Evolutionary conservation across 1,140 invertebrate genomes (phyloP).

Genomic region (Macrobrachium rosenbergii): DNA sequence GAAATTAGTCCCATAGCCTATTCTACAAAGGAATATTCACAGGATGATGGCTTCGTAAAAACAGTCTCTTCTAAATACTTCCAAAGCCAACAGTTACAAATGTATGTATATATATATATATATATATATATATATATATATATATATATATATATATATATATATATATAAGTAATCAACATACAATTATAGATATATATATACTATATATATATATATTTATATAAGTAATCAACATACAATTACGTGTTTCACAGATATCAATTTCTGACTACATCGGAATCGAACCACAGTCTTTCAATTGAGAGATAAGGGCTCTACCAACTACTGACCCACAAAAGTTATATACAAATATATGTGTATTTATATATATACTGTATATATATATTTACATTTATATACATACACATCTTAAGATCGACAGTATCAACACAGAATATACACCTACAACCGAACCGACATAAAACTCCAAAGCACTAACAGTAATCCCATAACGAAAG

Average conservation of each 20-base stretch:
- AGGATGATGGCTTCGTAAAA: too few species aligned
- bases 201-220: conserved; percentile 13
- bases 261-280: neutral
- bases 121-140: neutral
- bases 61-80: too few species aligned
- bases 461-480: too few species aligned
- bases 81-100: neutral
- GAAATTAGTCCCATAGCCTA: too few species aligned
- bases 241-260: neutral
- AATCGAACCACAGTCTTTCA: too few species aligned
- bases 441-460: too few species aligned
- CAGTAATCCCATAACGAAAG: too few species aligned
- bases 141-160: neutral
- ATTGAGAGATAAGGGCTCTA: too few species aligned
- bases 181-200: neutral
- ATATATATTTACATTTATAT: neutral
- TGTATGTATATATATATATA: neutral
- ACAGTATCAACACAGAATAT: too few species aligned
- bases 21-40: too few species aligned
- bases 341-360: neutral
- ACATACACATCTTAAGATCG: neutral
- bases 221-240: neutral
- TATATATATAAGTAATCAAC: neutral
- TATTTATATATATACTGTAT: conserved; percentile 9
- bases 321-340: too few species aligned